Percentiles rank a stretch among this genome's conserved stretches.
phyloP scores from a whole-genome alignment of 2,113 vertebrate genomes.

The Chaetura pelagica region DNA sequence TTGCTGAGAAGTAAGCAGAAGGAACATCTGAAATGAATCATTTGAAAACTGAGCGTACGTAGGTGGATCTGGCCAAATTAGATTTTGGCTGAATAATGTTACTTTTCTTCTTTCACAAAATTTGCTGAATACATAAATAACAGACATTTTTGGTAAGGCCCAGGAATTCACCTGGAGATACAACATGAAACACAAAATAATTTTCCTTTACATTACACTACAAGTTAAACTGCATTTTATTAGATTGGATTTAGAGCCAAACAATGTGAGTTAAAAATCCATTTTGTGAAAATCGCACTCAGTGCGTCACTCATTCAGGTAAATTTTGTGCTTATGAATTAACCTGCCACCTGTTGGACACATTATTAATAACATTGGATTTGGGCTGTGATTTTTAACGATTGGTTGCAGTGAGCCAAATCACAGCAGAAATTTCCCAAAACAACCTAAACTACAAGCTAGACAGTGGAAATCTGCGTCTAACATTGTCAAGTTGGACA shows the following conservation, averaged over 20 bases:
- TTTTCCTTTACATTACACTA: slow-evolving; percentile 45
- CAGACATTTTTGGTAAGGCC: neutral
- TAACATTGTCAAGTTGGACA: slow-evolving; percentile 24
- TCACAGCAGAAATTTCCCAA: slow-evolving; percentile 34
- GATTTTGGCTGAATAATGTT: neutral
- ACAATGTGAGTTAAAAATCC: slow-evolving; percentile 21
- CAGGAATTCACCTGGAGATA: neutral
- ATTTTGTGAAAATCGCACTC: slow-evolving; percentile 58
- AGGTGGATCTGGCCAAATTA: slow-evolving; percentile 72
- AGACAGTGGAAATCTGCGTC: slow-evolving; percentile 49
- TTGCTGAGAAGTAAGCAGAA: slow-evolving; percentile 67
- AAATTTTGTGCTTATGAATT: slow-evolving; percentile 60
- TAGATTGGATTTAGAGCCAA: slow-evolving; percentile 45
- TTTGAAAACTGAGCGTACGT: slow-evolving; percentile 66
- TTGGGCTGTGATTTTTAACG: slow-evolving; percentile 64
- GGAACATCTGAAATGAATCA: slow-evolving; percentile 78
- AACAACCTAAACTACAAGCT: neutral
- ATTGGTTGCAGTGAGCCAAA: slow-evolving; percentile 50
- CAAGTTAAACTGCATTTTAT: slow-evolving; percentile 60
- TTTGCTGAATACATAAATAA: neutral
- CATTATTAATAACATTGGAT: slow-evolving; percentile 60
- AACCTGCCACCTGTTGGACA: slow-evolving; percentile 62
- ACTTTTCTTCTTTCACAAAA: slow-evolving; percentile 22
- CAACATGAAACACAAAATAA: slow-evolving; percentile 6
- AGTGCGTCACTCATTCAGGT: slow-evolving; percentile 44